Conservation (phyloP, 2,797 vertebrate species). For the Poeciliopsis turneri region DNA sequence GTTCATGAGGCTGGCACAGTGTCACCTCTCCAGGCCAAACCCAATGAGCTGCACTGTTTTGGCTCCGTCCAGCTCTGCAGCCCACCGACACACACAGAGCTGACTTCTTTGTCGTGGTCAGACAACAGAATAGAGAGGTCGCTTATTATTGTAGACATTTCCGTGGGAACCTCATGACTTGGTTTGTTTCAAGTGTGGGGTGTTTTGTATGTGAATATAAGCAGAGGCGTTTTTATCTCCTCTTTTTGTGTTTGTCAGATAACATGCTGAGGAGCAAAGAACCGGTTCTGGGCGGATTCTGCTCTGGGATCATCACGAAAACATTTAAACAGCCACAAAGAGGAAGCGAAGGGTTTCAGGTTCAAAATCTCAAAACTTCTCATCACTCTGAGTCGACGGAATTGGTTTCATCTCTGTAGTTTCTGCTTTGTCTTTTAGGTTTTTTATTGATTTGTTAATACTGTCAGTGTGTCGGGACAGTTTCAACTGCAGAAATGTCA, state of each 20-base stretch:
- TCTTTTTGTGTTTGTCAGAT: not conserved
- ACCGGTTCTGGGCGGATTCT: not conserved
- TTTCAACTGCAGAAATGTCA: too few relatives aligned
- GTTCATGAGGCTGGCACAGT: conserved; percentile 44
- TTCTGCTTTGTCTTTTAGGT: not conserved
- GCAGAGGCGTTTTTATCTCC: not conserved
- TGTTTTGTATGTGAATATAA: not conserved
- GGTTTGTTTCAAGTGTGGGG: not conserved
- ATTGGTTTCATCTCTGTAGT: not conserved
- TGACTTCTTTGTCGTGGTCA: not conserved
- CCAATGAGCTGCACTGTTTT: conserved; percentile 10
- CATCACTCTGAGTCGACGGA: not conserved
- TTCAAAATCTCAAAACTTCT: not conserved
- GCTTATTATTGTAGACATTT: not conserved
- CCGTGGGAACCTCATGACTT: not conserved
- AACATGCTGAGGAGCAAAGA: not conserved
- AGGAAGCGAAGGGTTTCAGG: not conserved
- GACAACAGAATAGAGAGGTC: not conserved
- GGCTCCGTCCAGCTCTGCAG: conserved; percentile 6
- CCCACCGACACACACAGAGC: not conserved
- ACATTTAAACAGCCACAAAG: not conserved
- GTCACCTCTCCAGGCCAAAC: conserved; percentile 15
- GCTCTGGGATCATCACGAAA: not conserved
- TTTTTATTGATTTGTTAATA: not conserved
- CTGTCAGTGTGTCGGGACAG: too few relatives aligned